Evolutionary conservation across 2,888 invertebrate species (phyloP).

Genomic region (Macaria notata): DNA sequence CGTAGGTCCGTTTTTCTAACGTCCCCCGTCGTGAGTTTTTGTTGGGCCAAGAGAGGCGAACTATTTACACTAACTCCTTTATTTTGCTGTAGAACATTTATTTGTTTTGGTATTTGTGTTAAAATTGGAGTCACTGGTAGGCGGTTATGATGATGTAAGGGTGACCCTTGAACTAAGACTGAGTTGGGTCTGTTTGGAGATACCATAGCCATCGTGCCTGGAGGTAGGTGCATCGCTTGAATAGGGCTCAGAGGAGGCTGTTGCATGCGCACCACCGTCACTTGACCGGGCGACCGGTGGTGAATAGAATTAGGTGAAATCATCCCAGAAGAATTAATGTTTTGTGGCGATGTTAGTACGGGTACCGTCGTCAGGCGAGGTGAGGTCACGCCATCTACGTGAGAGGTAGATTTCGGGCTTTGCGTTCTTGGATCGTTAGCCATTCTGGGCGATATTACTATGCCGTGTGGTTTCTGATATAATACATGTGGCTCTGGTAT

Average conservation of each 20-base stretch:
- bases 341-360: conserved; percentile 67
- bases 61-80: conserved; percentile 53
- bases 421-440: conserved; percentile 64
- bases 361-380: conserved; percentile 69
- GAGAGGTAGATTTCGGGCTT: conserved; percentile 67
- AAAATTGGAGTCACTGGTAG: conserved; percentile 83
- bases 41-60: conserved; percentile 56
- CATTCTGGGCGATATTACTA: conserved; percentile 71
- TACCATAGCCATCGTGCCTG: conserved; percentile 64
- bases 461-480: conserved; percentile 73
- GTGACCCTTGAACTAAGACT: conserved; percentile 70
- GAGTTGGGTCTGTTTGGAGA: conserved; percentile 74
- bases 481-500: conserved; percentile 82
- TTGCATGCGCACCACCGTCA: conserved; percentile 79
- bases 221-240: conserved; percentile 68
- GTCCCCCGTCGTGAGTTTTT: conserved; percentile 65
- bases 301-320: conserved; percentile 66
- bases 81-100: conserved; percentile 69
- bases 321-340: conserved; percentile 58
- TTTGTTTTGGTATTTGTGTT: conserved; percentile 80
- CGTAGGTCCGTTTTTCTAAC: conserved; percentile 57
- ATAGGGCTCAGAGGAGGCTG: conserved; percentile 74
- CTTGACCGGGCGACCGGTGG: conserved; percentile 70
- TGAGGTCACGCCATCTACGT: conserved; percentile 62
- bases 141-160: conserved; percentile 78